Percentiles rank a stretch among this genome's conserved stretches.
Evolutionary conservation across 2,113 vertebrate species (phyloP).

Genomic region (Halichoeres trimaculatus): DNA sequence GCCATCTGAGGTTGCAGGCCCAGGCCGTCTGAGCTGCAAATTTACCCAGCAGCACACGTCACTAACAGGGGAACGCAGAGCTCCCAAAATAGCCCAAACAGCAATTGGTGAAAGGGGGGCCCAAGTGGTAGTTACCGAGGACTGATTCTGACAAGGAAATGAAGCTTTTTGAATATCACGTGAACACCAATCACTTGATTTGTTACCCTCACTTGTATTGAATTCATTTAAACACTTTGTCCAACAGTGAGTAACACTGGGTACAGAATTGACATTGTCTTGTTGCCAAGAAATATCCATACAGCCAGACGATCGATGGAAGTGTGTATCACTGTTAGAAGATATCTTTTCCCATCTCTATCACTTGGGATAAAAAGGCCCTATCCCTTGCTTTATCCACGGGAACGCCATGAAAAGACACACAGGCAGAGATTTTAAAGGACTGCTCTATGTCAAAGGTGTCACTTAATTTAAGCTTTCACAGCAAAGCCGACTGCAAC

Average conservation of each 20-base stretch:
- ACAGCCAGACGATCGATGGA: not conserved
- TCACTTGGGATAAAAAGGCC: not conserved
- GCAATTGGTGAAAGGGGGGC: slow-evolving; percentile 68
- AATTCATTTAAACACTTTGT: no score
- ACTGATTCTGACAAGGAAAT: slow-evolving; percentile 63
- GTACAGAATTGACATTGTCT: not conserved
- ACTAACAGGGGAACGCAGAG: slow-evolving; percentile 66
- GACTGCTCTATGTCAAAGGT: slow-evolving; percentile 38
- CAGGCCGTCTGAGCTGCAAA: slow-evolving; percentile 67
- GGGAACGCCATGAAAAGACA: no score
- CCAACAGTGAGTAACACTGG: no score
- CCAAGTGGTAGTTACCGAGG: slow-evolving; percentile 64
- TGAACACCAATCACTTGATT: slow-evolving; percentile 32
- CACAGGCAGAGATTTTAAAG: no score
- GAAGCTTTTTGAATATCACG: slow-evolving; percentile 45
- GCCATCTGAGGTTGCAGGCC: slow-evolving; percentile 75
- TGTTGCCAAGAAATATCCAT: not conserved
- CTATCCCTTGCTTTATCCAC: not conserved
- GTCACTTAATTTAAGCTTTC: slow-evolving; percentile 12
- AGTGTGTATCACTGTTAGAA: not conserved
- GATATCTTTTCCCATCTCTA: not conserved
- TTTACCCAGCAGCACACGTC: slow-evolving; percentile 84
- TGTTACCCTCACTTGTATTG: slow-evolving; percentile 11
- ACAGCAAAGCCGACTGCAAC: not conserved
- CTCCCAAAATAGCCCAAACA: slow-evolving; percentile 79